Base-by-base conservation (phyloP, 2,888 invertebrate species). In the Keiferia lycopersicella region DNA sequence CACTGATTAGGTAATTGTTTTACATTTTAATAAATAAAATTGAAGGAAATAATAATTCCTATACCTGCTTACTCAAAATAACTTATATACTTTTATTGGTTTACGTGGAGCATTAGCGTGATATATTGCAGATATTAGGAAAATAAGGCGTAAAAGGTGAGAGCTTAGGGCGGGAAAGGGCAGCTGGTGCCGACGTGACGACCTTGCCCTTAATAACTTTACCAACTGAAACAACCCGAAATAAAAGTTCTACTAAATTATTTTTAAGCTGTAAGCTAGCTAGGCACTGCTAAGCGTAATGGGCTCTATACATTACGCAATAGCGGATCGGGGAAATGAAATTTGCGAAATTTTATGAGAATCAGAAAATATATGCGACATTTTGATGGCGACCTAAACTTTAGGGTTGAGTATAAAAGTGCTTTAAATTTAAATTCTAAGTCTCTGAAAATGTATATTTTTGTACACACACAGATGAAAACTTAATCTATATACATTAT, bases 111-210 rank as follows among this genome's bases (percentile, higher is more conserved):
- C 45, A 48, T 60, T 45, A 60, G 26, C 12, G 26, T 60, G 60
- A 60, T 60, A 48, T 60, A 60, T 30, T 8, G 38, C 41, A 6
- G 12, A 26, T 22, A 45, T 48, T 60, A 60, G 60, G 26, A 48
- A 45, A 60, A 48, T 60, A 45, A 22, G 48, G 45, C 45, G 60
- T 60, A 30, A 60, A 60, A 59, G 18, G 20, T 39, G 18, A 20
- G 59, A 20, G 18, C 18, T 59, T 14, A 41, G 59, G 59, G 16
- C 20, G 38, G 59, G 38, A 39, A 38, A 18, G 59, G 12, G 22
- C 39, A 16, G 12, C 7, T 3, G 39, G 18, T 58, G 39, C 16
- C 39, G 18, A 18, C 56, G 16, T 30, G 30, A n/a, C 34, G 56
- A 16, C 56, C 56, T 56, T 56, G 30, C 2, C 56, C 56, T 56